Conservation (phyloP, 2,113 vertebrate genomes). For the Odocoileus hemionus region DNA sequence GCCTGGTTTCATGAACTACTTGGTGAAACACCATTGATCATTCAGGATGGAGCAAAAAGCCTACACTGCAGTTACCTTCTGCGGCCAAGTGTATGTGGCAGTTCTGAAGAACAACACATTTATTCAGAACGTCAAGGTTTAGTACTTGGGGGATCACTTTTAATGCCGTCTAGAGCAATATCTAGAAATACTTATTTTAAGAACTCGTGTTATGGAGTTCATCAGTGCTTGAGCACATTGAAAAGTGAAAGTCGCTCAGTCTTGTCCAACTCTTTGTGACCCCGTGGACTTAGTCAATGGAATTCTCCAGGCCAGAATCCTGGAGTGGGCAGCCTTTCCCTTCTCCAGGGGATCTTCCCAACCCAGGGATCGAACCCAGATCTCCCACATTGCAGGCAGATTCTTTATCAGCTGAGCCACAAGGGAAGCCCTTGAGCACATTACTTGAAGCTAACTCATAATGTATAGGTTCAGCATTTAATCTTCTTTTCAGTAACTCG, state of each 20-base stretch:
- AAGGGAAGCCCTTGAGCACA: not conserved
- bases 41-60: slow-evolving; percentile 18
- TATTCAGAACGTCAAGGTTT: slow-evolving; percentile 40
- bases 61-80: slow-evolving; percentile 46
- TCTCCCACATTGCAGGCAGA: not conserved
- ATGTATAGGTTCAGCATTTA: not conserved
- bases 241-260: not conserved
- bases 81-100: not conserved
- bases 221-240: not conserved
- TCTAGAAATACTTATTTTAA: slow-evolving; percentile 37
- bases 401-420: not conserved
- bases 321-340: not conserved
- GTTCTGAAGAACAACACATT: slow-evolving; percentile 7
- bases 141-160: slow-evolving; percentile 38
- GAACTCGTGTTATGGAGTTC: not conserved
- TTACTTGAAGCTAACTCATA: slow-evolving; percentile 2
- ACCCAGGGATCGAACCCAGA: not conserved
- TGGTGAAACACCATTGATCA: slow-evolving; percentile 50
- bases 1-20: slow-evolving; percentile 41
- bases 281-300: not conserved
- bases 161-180: not conserved
- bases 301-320: not conserved
- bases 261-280: not conserved
- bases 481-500: not conserved
- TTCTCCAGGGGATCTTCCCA: not conserved